Base-by-base conservation (phyloP, 1,140 invertebrate genomes). In the Andricus grossulariae region DNA sequence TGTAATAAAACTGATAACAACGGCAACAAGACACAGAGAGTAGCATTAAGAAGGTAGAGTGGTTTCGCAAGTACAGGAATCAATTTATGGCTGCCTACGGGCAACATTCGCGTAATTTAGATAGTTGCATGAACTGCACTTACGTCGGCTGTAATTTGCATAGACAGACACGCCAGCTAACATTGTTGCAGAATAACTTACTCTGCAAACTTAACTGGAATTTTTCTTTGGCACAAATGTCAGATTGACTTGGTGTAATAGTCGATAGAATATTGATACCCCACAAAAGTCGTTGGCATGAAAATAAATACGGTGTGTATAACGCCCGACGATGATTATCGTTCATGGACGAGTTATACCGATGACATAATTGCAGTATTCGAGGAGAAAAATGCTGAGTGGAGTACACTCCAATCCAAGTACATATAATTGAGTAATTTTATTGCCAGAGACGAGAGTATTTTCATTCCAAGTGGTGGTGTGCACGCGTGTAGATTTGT, bases 21-120 rank as follows among this genome's bases (percentile, higher is more conserved):
- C 13, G 39, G 60, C 32, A 66, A 45, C 32, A 66, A 66, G 25
- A 66, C 13, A 8, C 25, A 39, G 32, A 45, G 32, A 66, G 39
- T 16, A 66, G 60, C 10, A 66, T 66, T 60, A 66, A 66, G 60
- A 66, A 66, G 60, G 60, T 75, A 75, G 74, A 84, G 71, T 77
- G 78, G 57, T 82, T 81, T 80, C 77, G 76, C 19, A 80, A 81
- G 78, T 73, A 75, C 73, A 79, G 74, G 80, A 84, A 85, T 85
- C 85, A 82, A 86, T 84, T 84, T 83, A 83, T 79, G 75, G 39
- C 78, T 76, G 75, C 77, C 80, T 80, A 71, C 70, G 78, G 80
- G 83, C 80, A 77, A 81, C 74, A 75, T 77, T 71, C 78, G 78
- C 77, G 82, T 79, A 76, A 84, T 83, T 78, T 78, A 81, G 82